A percentile compares a stretch with the other conserved stretches of the same genome.
Conservation (phyloP, 2,888 invertebrate species). For the Microctonus hyperodae region DNA sequence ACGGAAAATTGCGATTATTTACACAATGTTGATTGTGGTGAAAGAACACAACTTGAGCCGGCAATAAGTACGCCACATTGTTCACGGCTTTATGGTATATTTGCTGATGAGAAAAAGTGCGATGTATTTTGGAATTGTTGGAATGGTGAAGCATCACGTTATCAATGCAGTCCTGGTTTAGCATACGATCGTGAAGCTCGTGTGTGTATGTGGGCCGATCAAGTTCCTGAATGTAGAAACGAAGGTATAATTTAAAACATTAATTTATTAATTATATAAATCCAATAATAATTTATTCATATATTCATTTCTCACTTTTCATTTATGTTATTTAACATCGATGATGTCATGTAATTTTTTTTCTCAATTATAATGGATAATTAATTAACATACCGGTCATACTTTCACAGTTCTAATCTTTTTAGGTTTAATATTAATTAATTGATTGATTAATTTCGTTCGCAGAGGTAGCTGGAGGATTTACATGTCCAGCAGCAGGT, state of each 20-base stretch:
- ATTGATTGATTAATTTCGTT: conserved; percentile 12
- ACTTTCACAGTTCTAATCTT: neutral
- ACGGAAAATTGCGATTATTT: conserved; percentile 96
- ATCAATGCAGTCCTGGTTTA: conserved; percentile 93
- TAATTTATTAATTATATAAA: neutral
- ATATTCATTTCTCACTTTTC: neutral
- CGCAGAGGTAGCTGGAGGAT: conserved; percentile 90
- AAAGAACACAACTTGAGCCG: conserved; percentile 85
- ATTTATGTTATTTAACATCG: neutral
- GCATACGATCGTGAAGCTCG: conserved; percentile 93
- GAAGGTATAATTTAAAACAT: conserved; percentile 74
- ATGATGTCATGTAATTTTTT: neutral
- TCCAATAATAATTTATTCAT: neutral
- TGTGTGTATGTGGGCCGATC: conserved; percentile 97
- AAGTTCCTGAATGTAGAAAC: conserved; percentile 89
- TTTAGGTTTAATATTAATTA: neutral
- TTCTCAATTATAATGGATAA: neutral
- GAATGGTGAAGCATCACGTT: conserved; percentile 93
- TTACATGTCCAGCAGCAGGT: conserved; percentile 83
- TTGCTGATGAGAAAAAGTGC: conserved; percentile 86
- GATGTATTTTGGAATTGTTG: conserved; percentile 97
- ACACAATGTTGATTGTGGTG: conserved; percentile 93
- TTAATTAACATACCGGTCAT: neutral
- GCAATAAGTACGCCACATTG: conserved; percentile 86
- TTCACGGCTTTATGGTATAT: conserved; percentile 88